Evolutionary conservation across 2,113 vertebrate genomes (phyloP), one percentile per base, ranked within the genome.

Genomic region (Tursiops truncatus): DNA sequence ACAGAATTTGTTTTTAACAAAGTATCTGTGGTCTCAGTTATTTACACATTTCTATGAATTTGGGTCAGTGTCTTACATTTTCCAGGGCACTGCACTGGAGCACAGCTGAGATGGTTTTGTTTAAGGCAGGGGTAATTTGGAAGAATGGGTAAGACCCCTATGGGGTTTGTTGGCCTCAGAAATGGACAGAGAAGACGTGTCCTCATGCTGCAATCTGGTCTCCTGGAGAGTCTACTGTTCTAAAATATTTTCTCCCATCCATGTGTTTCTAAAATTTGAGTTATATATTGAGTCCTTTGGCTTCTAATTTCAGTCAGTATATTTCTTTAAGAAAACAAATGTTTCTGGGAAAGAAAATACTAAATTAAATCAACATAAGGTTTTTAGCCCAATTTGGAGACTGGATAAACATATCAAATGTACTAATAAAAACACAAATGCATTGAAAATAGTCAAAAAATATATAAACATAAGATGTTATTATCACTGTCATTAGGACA

Each of bases 321-420:
- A 8, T 84, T 21, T 73, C 63, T 76, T 33, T 50, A 33, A 86
- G 41, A 44, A 88, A 88, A 56, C 8, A 95, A 84, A 31, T 47
- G 77, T 89, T 82, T 96, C 50, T 79, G 67, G 23, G 33, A 87
- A 94, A 79, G 60, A 90, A 47, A 89, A 92, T 20, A 89, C n/a
- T 38, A 86, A 50, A 77, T 87, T 36, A 83, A 96, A 41, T 73
- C 5, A 77, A 8, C 65, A 79, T 58, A 58, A 62, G 25, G 6
- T 58, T 44, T 44, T 79, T 81, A 70, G 44, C 71, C 10, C n/a
- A 74, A 36, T 81, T 71, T 76, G 31, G 36, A 53, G 25, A 26
- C 26, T n/a, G 11, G 50, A 44, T 73, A 90, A 90, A 58, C 10
- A 91, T n/a, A 70, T 12, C 21, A 71, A 68, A 81, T 85, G 5